Evolutionary conservation across 2,113 vertebrate genomes (phyloP).

Genomic region (Rynchops niger): DNA sequence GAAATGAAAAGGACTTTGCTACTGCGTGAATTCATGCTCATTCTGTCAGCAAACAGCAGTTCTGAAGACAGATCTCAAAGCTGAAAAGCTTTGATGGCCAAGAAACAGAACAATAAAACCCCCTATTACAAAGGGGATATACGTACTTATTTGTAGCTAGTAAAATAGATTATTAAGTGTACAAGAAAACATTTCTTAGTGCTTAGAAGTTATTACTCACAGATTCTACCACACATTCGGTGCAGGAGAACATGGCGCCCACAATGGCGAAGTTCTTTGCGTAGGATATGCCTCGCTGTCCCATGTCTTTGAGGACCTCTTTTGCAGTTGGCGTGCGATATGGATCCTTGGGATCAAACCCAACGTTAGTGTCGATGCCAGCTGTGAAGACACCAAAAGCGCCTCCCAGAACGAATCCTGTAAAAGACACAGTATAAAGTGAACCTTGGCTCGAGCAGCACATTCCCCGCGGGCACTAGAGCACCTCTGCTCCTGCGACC

Average conservation of each 20-base stretch:
- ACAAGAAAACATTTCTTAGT: background rate
- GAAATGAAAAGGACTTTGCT: background rate
- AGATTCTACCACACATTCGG: constrained; percentile 94
- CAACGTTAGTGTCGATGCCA: constrained; percentile 94
- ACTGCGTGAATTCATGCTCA: background rate
- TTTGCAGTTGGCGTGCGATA: constrained; percentile 88
- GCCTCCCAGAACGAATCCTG: constrained; percentile 94
- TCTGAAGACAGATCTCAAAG: background rate
- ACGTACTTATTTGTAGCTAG: background rate
- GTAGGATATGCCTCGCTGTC: constrained; percentile 94
- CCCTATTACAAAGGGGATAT: fast-evolving
- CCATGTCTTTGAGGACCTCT: constrained; percentile 98
- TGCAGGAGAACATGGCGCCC: constrained; percentile 97
- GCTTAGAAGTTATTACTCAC: constrained; percentile 75
- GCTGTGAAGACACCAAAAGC: constrained; percentile 97
- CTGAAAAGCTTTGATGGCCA: background rate
- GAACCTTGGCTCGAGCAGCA: background rate
- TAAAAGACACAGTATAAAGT: background rate
- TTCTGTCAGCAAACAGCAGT: background rate
- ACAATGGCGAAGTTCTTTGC: constrained; percentile 98
- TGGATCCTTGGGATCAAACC: constrained; percentile 96
- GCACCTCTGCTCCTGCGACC: fast-evolving
- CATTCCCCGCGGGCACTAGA: background rate
- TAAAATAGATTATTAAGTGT: background rate
- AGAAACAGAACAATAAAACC: background rate